Evolutionary conservation across 92 coral and sea anemone genomes (phyloP), one percentile per base, ranked within the genome.

Genomic region (Pocillopora meandrina): DNA sequence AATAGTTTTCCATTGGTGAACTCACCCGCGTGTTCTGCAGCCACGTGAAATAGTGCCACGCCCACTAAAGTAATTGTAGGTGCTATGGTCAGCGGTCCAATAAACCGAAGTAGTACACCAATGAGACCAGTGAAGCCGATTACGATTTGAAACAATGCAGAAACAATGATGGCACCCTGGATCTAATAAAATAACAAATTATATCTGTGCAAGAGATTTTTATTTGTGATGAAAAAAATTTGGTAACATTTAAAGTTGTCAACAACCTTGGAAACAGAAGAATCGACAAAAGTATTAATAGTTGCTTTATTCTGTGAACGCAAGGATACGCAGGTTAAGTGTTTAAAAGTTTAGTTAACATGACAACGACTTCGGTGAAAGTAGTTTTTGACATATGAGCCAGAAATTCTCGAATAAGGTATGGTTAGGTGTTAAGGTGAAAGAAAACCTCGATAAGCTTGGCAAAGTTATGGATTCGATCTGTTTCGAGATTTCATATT

Each of bases 61-160:
- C 92, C 92, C 79, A 89, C 79, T 63, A 89, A 36, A 9, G 92
- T 75, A 21, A 89, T 84, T 21, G 92, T 89, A 49, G 92, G 92
- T 42, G 92, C 89, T 19, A 84, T 86, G 35, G 92, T 68, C 14
- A 89, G 76, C 72, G 92, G 92, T 65, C 91, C 91, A 83, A 88
- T 88, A 35, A 88, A 88, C 65, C 91, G 91, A 71, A 88, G 79
- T 64, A 89, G 67, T 58, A 84, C 35, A 10, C 92, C 89, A 65
- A 84, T 52, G 26, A 89, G 61, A 12, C 92, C 92, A 34, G 89
- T 65, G 78, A 89, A 89, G 12, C 92, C 89, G 33, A 89, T 56
- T 31, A 89, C 72, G 56, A 79, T 72, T 79, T 89, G 92, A 74
- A 89, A 72, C 52, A 89, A 65, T 21, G 85, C 73, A 1, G 92